Base-by-base conservation (phyloP, 1,140 invertebrate genomes). In the Psix sp. region DNA sequence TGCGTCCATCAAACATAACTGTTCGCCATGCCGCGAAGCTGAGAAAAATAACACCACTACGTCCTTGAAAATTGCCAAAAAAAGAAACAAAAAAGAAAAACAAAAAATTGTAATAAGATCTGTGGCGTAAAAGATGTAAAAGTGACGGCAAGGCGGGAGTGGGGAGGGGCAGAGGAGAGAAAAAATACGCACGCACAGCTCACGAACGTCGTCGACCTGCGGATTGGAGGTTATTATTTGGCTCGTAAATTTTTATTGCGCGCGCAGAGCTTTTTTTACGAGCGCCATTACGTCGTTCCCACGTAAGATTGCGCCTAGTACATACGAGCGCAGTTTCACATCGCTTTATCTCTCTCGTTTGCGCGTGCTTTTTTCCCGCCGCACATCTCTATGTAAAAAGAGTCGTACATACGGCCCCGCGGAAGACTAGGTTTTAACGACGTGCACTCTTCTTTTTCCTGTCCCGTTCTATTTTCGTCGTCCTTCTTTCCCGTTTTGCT, bases 221-320 rank as follows among this genome's bases (percentile, higher is more conserved):
- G 67, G 65, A 65, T 71, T 67, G 65, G 63, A 68, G 73, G 72
- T 77, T 77, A 77, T 79, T 77, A 79, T 79, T 79, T 79, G 62
- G 68, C 73, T 79, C 77, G 77, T 79, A 79, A 79, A 77, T 79
- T 79, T 77, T 77, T 77, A 77, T 77, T 76, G 70, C 75, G 65
- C 62, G 67, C 73, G 63, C 75, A 74, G 65, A 70, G 71, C 72
- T 71, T 74, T 75, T 79, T 75, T 79, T 79, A 77, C 65, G 72
- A 77, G 66, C 62, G 75, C 71, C 65, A 79, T 79, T 79, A 77
- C 71, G 77, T 77, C 74, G 67, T 75, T 77, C 60, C 59, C 68
- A 65, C 72, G 68, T 75, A 77, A 77, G 65, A 74, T 77, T 72
- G 73, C 43, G 57, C 73, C 57, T 59, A 51, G 66, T 59, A 65